Conservation (phyloP, 2,888 invertebrate genomes). For the Cancer borealis region DNA sequence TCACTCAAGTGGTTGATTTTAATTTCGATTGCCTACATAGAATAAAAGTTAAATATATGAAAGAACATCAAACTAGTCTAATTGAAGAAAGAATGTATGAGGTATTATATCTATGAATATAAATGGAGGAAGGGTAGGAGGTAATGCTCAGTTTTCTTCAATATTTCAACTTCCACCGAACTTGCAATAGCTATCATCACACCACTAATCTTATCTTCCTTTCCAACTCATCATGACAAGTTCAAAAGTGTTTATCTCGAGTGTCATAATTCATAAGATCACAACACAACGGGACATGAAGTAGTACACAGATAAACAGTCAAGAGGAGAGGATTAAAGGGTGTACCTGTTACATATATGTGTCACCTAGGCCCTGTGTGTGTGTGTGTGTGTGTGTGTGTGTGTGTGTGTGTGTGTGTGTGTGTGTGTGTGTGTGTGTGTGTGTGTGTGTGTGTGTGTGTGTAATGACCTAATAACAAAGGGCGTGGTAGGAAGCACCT, state of each 20-base stretch:
- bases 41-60: no score
- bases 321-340: neutral
- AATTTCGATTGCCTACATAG: no score
- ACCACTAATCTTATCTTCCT: neutral
- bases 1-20: no score
- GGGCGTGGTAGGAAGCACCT: neutral
- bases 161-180: no score
- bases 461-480: neutral
- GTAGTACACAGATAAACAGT: neutral
- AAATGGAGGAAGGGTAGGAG: no score
- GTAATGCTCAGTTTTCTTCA: no score
- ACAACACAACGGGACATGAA: neutral
- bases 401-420: no score
- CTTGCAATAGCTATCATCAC: neutral
- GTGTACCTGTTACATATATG: neutral
- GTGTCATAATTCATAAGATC: neutral
- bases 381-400: neutral
- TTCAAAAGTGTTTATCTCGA: neutral
- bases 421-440: no score
- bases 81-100: no score
- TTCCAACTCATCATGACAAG: neutral
- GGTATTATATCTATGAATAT: no score
- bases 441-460: no score
- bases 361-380: neutral
- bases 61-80: no score